phyloP scores from a whole-genome alignment of 1,140 invertebrate genomes.

The Bombus superbus region DNA sequence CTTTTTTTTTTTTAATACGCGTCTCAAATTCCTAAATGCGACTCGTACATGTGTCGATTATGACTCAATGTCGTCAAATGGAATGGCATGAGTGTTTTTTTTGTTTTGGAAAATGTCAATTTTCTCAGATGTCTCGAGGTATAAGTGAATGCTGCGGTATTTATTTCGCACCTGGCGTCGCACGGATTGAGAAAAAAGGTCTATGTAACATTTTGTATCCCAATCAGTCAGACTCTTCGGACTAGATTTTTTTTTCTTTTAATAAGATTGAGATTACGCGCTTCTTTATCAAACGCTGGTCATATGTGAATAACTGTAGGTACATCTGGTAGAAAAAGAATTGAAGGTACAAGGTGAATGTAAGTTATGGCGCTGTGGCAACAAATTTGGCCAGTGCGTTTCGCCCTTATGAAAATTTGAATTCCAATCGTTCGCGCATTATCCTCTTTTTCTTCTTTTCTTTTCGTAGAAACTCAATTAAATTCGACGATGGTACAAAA shows the following conservation, averaged over 20 bases:
- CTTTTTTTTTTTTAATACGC: not conserved
- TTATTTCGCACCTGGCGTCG: constrained; percentile 37
- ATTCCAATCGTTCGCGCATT: constrained; percentile 24
- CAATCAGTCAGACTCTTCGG: constrained; percentile 71
- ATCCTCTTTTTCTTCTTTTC: not conserved
- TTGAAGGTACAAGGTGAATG: constrained; percentile 53
- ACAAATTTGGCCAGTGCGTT: constrained; percentile 54
- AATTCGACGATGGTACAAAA: constrained; percentile 31
- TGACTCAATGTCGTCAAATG: constrained; percentile 60
- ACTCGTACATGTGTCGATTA: constrained; percentile 45
- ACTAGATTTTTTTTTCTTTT: constrained; percentile 70
- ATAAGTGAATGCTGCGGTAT: constrained; percentile 45
- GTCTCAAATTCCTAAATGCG: constrained; percentile 42
- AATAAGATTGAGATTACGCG: constrained; percentile 64
- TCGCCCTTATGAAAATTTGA: constrained; percentile 34
- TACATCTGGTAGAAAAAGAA: constrained; percentile 70
- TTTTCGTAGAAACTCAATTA: constrained; percentile 19
- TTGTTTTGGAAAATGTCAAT: constrained; percentile 45
- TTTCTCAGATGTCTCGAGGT: constrained; percentile 42
- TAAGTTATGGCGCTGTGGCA: constrained; percentile 34
- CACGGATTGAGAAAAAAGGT: constrained; percentile 52
- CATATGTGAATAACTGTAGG: constrained; percentile 62
- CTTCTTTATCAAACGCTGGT: constrained; percentile 66
- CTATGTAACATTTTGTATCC: constrained; percentile 58
- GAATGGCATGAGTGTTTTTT: constrained; percentile 67